These are phyloP conservation scores for Epinephelus moara DNA, from an alignment of 2,113 vertebrate species.

Conservation along the genomic window DNA sequence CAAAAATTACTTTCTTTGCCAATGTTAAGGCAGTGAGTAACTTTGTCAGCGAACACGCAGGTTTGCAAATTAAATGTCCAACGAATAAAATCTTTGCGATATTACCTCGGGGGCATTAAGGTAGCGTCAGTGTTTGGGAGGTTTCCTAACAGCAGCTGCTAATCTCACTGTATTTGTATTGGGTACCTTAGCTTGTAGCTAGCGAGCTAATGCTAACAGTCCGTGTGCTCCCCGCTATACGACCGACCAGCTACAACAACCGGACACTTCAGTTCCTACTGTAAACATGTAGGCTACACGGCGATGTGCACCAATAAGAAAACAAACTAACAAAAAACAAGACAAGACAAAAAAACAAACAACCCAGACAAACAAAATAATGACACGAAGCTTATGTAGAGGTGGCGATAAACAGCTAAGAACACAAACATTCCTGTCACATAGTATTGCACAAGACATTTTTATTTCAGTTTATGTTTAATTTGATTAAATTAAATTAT, in stretches of 20 bases:
- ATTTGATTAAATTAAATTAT: too few relatives aligned
- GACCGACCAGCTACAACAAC: neutral
- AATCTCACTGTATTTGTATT: too few relatives aligned
- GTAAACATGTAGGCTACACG: neutral
- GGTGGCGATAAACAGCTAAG: neutral
- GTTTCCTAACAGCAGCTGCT: neutral
- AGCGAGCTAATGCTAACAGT: neutral
- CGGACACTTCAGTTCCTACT: neutral
- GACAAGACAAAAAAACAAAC: too few relatives aligned
- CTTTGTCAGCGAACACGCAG: too few relatives aligned
- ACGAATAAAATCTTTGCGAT: fast-evolving
- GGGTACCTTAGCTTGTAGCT: neutral
- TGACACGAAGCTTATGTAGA: neutral
- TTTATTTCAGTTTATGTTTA: neutral
- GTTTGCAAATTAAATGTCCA: neutral
- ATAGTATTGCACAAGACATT: neutral
- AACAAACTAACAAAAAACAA: neutral
- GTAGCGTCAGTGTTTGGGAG: fast-evolving
- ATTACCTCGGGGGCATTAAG: neutral
- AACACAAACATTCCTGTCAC: neutral
- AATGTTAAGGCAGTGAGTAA: too few relatives aligned
- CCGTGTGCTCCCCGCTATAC: neutral
- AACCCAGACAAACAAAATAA: neutral
- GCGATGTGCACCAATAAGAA: neutral
- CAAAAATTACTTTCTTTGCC: too few relatives aligned